phyloP scores from a whole-genome alignment of 2,888 invertebrate species.

The Gisinianus flammeolus region DNA sequence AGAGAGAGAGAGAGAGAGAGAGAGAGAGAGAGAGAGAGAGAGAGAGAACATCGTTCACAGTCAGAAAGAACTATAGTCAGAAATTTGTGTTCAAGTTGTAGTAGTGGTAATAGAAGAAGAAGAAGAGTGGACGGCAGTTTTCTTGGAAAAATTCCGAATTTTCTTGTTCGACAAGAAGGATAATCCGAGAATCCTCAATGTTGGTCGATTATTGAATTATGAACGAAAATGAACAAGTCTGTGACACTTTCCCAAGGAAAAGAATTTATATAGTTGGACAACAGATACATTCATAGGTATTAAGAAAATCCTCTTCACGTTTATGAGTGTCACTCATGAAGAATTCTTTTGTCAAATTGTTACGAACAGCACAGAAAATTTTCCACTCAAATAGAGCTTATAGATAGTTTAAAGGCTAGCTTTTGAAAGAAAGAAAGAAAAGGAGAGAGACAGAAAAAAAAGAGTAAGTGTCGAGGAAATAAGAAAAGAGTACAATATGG shows the following conservation, averaged over 20 bases:
- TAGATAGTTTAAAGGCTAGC: background rate
- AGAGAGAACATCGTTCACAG: too few species aligned
- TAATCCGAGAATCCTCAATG: conserved; percentile 30
- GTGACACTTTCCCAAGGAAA: conserved; percentile 24
- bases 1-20: too few species aligned
- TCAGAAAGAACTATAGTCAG: too few species aligned
- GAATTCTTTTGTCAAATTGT: conserved; percentile 9
- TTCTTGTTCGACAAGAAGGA: conserved; percentile 26
- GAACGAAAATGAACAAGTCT: conserved; percentile 25
- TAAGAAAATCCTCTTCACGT: conserved; percentile 25
- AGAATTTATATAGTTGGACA: background rate
- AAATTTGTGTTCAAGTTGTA: background rate
- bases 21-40: too few species aligned
- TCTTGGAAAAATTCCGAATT: conserved; percentile 36
- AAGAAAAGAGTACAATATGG: too few species aligned
- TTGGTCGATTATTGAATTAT: conserved; percentile 26
- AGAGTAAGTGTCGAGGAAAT: background rate
- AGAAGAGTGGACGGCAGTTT: conserved; percentile 30
- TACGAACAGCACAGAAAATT: conserved; percentile 5
- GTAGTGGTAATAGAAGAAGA: too few species aligned
- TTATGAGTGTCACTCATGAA: conserved; percentile 26
- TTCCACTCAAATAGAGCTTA: background rate
- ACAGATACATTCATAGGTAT: background rate
- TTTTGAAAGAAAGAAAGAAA: background rate
- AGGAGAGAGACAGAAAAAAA: background rate